phyloP scores from a whole-genome alignment of 1,140 invertebrate genomes.

The Pseudomyrmex concolor region DNA sequence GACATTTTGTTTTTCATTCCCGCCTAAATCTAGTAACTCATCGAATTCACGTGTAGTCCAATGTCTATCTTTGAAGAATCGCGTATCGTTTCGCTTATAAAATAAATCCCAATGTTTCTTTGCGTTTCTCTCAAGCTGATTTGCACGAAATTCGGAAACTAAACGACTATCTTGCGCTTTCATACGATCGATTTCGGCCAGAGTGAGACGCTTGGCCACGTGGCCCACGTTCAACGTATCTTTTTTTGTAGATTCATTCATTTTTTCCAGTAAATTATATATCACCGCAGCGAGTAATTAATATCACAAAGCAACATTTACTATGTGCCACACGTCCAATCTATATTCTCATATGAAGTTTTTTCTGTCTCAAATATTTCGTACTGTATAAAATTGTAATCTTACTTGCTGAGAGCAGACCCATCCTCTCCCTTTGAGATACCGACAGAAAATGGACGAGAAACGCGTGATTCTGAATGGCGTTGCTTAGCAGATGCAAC shows the following conservation, averaged over 20 bases:
- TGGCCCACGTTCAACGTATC: slow-evolving; percentile 76
- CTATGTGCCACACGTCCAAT: not conserved
- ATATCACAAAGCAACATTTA: not conserved
- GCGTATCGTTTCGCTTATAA: slow-evolving; percentile 96
- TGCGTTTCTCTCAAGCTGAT: slow-evolving; percentile 93
- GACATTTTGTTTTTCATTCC: slow-evolving; percentile 81
- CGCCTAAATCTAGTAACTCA: slow-evolving; percentile 87
- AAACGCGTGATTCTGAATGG: no score
- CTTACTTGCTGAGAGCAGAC: not conserved
- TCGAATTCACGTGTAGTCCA: slow-evolving; percentile 98
- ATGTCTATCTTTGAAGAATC: slow-evolving; percentile 98
- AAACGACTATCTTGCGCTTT: slow-evolving; percentile 89
- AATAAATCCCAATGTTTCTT: slow-evolving; percentile 99
- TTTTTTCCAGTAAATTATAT: slow-evolving; percentile 36
- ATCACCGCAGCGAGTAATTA: not conserved
- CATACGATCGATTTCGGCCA: slow-evolving; percentile 87
- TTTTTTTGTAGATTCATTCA: slow-evolving; percentile 52
- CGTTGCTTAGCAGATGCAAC: not conserved
- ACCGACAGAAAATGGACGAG: slow-evolving; percentile 73
- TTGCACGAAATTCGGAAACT: slow-evolving; percentile 91
- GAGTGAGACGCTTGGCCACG: slow-evolving; percentile 86
- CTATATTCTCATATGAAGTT: not conserved
- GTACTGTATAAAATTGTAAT: not conserved
- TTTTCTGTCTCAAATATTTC: not conserved
- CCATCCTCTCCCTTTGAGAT: slow-evolving; percentile 32